Conservation (phyloP, 2,797 vertebrate species). For the Karalla daura region DNA sequence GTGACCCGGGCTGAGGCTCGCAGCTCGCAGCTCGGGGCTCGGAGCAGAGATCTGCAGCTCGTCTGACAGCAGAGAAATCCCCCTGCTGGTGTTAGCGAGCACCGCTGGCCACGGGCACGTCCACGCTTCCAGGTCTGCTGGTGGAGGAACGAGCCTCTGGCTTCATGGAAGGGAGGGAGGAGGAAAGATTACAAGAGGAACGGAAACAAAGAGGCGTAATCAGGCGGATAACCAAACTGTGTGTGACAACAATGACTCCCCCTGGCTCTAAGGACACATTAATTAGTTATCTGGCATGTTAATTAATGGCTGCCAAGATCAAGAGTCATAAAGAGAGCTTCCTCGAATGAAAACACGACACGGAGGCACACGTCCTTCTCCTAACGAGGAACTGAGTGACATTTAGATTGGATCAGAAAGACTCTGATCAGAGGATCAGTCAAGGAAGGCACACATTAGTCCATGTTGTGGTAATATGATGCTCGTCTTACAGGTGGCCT, state of each 20-base stretch:
- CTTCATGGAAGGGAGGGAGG: too few species aligned
- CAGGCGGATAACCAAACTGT: conserved; percentile 42
- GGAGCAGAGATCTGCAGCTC: conserved; percentile 57
- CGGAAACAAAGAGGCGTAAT: conserved; percentile 34
- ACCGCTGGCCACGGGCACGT: conserved; percentile 2
- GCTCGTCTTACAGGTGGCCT: too few species aligned
- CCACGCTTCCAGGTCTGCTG: conserved; percentile 11
- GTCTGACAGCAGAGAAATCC: conserved; percentile 33
- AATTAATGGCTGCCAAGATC: conserved; percentile 19
- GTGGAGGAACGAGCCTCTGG: too few species aligned
- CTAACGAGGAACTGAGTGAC: not conserved
- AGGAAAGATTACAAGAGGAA: not conserved
- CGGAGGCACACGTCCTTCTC: not conserved
- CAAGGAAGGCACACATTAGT: too few species aligned
- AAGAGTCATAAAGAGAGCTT: not conserved
- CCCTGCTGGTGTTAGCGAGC: conserved; percentile 46
- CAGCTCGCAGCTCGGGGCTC: too few species aligned
- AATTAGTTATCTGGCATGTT: conserved; percentile 47
- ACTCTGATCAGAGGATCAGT: not conserved
- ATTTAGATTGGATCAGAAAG: not conserved
- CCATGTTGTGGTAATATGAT: too few species aligned
- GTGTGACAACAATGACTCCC: conserved; percentile 34
- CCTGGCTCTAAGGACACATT: conserved; percentile 23
- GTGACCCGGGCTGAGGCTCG: conserved; percentile 60
- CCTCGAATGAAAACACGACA: not conserved